phyloP scores from a whole-genome alignment of 2,797 vertebrate species.

The Microchirus variegatus region DNA sequence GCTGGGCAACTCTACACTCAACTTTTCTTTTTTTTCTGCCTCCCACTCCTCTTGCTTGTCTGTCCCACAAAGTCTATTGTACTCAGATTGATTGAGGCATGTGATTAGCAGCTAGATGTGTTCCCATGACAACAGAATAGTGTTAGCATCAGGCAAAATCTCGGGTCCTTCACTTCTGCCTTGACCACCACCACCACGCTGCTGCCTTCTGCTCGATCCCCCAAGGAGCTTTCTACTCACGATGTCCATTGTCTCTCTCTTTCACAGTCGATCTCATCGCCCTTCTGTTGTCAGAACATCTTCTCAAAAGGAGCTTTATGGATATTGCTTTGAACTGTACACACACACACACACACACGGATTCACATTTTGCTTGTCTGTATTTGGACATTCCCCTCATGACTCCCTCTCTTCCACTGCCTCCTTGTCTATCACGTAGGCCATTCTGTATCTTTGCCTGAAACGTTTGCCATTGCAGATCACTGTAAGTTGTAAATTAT shows the following conservation, averaged over 20 bases:
- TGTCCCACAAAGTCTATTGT: slow-evolving; percentile 43
- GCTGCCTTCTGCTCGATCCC: slow-evolving; percentile 24
- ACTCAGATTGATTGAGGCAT: slow-evolving; percentile 36
- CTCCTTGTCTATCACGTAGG: too few species aligned
- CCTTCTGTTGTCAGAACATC: slow-evolving; percentile 43
- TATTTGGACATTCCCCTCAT: too few species aligned
- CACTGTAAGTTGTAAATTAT: too few species aligned
- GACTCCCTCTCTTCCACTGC: too few species aligned
- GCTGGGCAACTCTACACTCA: background rate
- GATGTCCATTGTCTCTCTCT: slow-evolving; percentile 17
- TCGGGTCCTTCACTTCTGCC: slow-evolving; percentile 25
- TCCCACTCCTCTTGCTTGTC: slow-evolving; percentile 5
- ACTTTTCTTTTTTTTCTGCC: slow-evolving; percentile 1
- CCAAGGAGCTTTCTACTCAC: slow-evolving; percentile 21
- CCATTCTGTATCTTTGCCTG: too few species aligned
- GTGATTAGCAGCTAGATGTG: slow-evolving; percentile 53
- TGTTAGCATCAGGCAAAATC: slow-evolving; percentile 60
- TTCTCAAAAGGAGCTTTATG: slow-evolving; percentile 32
- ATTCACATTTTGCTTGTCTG: background rate
- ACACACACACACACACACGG: too few species aligned
- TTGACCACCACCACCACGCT: slow-evolving; percentile 3
- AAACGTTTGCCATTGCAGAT: too few species aligned
- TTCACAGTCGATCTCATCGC: slow-evolving; percentile 42
- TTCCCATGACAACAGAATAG: slow-evolving; percentile 74
- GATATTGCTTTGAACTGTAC: slow-evolving; percentile 27